A percentile compares a stretch with the other conserved stretches of the same genome.
Conservation (phyloP, 2,888 invertebrate genomes). For the Loripinus fragilis region DNA sequence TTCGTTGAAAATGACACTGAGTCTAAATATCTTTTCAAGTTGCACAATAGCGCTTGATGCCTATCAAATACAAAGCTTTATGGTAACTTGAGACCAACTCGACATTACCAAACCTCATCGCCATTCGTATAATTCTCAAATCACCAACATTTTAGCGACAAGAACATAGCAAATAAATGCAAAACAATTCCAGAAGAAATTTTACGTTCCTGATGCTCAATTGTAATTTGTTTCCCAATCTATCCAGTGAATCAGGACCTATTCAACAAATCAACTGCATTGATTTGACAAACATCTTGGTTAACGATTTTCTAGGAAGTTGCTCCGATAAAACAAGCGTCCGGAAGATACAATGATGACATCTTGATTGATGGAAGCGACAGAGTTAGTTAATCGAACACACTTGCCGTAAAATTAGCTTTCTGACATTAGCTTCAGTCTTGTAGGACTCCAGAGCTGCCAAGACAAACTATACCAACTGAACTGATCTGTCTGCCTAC, state of each 20-base stretch:
- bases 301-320: constrained; percentile 17
- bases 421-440: neutral
- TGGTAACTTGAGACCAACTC: no score
- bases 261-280: constrained; percentile 17
- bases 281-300: constrained; percentile 13
- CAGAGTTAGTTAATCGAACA: constrained; percentile 9
- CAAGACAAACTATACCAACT: no score
- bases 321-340: constrained; percentile 1
- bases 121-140: no score
- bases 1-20: no score
- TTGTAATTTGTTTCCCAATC: neutral
- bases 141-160: no score
- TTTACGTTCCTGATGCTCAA: neutral
- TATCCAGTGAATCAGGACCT: neutral
- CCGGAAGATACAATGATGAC: constrained; percentile 13
- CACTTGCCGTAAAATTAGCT: constrained; percentile 16
- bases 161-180: no score
- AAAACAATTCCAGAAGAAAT: neutral
- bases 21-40: no score
- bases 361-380: constrained; percentile 3
- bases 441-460: neutral
- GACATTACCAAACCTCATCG: no score
- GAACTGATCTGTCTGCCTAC: no score
- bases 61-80: no score
- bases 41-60: no score